Conservation (phyloP, 2,797 vertebrate species). For the Geotria australis region DNA sequence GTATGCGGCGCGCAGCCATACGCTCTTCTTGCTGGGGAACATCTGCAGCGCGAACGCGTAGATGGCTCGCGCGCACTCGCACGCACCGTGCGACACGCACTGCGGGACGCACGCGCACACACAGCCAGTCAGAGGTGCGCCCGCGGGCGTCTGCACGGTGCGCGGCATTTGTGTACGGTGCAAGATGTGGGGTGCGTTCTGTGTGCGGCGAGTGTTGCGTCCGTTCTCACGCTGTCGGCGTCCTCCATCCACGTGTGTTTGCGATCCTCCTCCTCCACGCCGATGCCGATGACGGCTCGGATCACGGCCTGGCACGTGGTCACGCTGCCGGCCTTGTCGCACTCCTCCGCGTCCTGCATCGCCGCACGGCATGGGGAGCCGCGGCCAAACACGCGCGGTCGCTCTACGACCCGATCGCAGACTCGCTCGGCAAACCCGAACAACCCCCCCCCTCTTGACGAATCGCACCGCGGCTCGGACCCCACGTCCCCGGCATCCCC, state of each 20-base stretch:
- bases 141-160: no score
- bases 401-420: no score
- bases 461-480: no score
- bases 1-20: slow-evolving; percentile 84
- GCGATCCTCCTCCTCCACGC: slow-evolving; percentile 81
- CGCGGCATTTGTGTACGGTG: no score
- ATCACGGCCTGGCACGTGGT: slow-evolving; percentile 83
- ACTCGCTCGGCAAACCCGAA: no score
- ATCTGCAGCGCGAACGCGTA: slow-evolving; percentile 82
- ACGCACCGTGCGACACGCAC: slow-evolving; percentile 76
- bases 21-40: slow-evolving; percentile 94
- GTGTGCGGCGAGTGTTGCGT: no score
- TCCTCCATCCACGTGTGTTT: slow-evolving; percentile 99
- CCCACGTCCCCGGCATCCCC: no score
- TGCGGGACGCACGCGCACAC: slow-evolving; percentile 5
- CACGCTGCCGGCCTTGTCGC: slow-evolving; percentile 85
- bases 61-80: slow-evolving; percentile 85
- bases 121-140: no score
- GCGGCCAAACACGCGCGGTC: not conserved
- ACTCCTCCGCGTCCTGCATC: slow-evolving; percentile 67
- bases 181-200: no score
- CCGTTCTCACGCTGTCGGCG: slow-evolving; percentile 43
- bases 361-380: not conserved
- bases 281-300: slow-evolving; percentile 73
- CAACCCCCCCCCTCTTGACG: no score